These are phyloP conservation scores for Chrysaora quinquecirrha DNA, from an alignment of 30 jellyfish, hydroid and myxozoan genomes.

Conservation along the genomic window DNA sequence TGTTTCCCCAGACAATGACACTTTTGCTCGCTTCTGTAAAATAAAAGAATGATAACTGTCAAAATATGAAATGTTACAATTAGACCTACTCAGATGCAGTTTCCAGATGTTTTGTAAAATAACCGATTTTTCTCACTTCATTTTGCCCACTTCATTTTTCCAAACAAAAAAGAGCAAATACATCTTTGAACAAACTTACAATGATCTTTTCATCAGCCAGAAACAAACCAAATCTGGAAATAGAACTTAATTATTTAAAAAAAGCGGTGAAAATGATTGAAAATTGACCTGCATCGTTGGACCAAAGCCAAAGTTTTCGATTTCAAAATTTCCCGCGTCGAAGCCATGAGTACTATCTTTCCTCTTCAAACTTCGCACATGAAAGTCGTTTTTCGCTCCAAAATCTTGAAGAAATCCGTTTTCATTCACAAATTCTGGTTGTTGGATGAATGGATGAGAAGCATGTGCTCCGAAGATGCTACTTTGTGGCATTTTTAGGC, in stretches of 20 bases:
- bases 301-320: neutral
- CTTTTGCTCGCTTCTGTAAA: slow-evolving; percentile 1
- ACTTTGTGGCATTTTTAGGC: slow-evolving; percentile 6
- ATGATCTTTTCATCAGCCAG: too few species aligned
- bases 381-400: slow-evolving; percentile 29
- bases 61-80: too few species aligned
- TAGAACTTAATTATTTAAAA: too few species aligned
- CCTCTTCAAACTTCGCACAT: neutral
- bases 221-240: too few species aligned
- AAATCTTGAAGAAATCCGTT: neutral
- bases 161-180: too few species aligned
- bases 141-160: too few species aligned
- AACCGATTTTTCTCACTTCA: too few species aligned
- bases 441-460: slow-evolving; percentile 26
- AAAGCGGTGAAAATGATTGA: too few species aligned
- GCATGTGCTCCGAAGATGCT: neutral
- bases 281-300: neutral
- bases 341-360: neutral
- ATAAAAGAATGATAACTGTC: too few species aligned
- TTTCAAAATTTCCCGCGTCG: slow-evolving; percentile 18
- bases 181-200: too few species aligned
- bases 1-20: neutral
- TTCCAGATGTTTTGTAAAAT: too few species aligned
- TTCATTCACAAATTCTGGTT: slow-evolving; percentile 5
- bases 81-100: too few species aligned